Conservation (phyloP, 2,888 invertebrate species). For the Cephus spinipes region DNA sequence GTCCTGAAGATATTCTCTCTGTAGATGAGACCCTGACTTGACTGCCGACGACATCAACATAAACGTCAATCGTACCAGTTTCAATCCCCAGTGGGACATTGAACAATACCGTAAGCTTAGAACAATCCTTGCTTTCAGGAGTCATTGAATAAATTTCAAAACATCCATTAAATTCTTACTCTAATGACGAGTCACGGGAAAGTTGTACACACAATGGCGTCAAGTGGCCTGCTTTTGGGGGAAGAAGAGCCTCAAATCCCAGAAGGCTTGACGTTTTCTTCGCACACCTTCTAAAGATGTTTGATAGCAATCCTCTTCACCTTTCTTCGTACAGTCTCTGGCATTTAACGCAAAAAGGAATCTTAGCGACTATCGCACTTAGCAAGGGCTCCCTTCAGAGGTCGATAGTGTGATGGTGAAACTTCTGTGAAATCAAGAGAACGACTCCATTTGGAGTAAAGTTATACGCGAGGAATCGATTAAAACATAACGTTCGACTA, state of each 20-base stretch:
- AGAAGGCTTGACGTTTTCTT: not conserved
- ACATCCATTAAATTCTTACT: slow-evolving; percentile 20
- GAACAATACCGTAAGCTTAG: not conserved
- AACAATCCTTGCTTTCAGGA: not conserved
- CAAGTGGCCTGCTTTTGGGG: not conserved
- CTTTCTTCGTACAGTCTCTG: not conserved
- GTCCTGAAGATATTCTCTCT: too few relatives aligned
- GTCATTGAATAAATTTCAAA: slow-evolving; percentile 19
- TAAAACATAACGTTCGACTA: not conserved
- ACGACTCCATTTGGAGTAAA: not conserved
- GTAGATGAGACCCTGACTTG: too few relatives aligned
- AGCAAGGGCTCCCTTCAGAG: not conserved
- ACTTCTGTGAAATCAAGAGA: not conserved
- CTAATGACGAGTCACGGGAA: slow-evolving; percentile 15
- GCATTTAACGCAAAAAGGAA: too few relatives aligned
- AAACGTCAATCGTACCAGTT: not conserved
- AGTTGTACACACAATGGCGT: slow-evolving; percentile 15
- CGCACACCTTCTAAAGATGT: not conserved
- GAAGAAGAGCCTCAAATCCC: not conserved
- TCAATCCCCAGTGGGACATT: not conserved
- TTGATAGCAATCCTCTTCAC: not conserved
- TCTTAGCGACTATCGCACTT: too few relatives aligned
- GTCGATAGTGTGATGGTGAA: not conserved
- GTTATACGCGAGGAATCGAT: not conserved
- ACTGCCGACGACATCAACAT: not conserved